Evolutionary conservation across 2,797 vertebrate species (phyloP), one percentile per base, ranked within the genome.

Genomic region (Notamacropus eugenii): DNA sequence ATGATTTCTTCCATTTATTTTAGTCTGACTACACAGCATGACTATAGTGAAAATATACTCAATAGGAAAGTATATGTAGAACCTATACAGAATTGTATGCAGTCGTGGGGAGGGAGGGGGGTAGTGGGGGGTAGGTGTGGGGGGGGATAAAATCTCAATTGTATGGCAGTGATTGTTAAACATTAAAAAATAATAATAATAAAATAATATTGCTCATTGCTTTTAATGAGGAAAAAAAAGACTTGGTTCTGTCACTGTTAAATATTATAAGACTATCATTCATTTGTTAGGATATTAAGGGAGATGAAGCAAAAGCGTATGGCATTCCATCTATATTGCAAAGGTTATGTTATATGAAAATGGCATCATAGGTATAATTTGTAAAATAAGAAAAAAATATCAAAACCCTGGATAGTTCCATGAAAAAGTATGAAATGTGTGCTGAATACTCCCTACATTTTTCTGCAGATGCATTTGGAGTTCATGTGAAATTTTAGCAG

Each of bases 281-380:
- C 46, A 92, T 95, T 95, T 95, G 92, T 92, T 96, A 16, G 22
- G 27, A 59, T 54, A 95, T 87, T 94, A 90, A 92, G 95, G 28
- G 50, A 93, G 91, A 46, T 92, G 24, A 94, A 92, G 16, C n/a
- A 96, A 95, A 87, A 94, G 58, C 90, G 59, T 90, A 74, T 74
- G 55, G 59, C 52, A 50, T 82, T 82, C 90, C 90, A 87, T 40
- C 50, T 56, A 2, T 29, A 19, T 57, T 95, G 27, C 29, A 94
- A 95, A 95, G 95, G 46, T n/a, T 54, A 4, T 82, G 19, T 82
- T 82, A 91, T 62, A 91, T 54, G 24, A 58, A 91, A 93, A 95
- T 82, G 94, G 31, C 4, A 93, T 11, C 12, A 8, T 5, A 27
- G 34, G 95, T 93, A 92, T 0, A 90, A 87, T 94, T 94, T 93